These are phyloP conservation scores for Trachelus iudaicus DNA, from an alignment of 2,888 invertebrate species.

Conservation along the genomic window DNA sequence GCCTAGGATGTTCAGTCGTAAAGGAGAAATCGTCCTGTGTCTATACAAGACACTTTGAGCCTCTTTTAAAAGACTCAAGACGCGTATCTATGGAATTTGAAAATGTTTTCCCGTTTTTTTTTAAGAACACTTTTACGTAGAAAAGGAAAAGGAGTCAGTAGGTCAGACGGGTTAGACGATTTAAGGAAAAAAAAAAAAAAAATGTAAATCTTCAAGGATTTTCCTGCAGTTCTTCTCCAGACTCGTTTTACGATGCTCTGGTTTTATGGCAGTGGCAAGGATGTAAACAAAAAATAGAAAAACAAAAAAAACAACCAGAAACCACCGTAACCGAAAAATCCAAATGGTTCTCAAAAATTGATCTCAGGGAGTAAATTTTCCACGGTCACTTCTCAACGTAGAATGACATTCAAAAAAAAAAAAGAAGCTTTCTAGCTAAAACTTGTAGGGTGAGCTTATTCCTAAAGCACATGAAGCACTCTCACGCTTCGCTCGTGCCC, in stretches of 20 bases:
- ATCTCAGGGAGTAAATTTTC: background rate
- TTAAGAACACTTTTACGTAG: conserved; percentile 12
- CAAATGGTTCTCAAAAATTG: background rate
- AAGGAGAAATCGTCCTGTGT: background rate
- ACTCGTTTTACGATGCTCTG: background rate
- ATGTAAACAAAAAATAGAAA: background rate
- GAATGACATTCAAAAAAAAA: background rate
- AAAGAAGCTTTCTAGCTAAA: background rate
- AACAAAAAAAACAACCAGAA: background rate
- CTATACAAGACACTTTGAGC: background rate
- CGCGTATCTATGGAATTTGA: background rate
- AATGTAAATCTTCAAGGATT: background rate
- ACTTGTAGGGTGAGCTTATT: conserved; percentile 9
- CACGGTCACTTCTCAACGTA: background rate
- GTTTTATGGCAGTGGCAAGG: background rate
- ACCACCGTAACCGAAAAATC: background rate
- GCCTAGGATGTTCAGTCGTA: background rate
- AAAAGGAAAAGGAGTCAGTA: conserved; percentile 23
- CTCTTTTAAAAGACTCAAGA: background rate
- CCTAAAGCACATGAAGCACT: conserved; percentile 36
- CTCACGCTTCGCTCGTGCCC: conserved; percentile 54
- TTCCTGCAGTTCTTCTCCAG: background rate
- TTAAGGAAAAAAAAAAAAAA: background rate
- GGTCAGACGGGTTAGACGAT: conserved; percentile 16
- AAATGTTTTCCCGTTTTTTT: conserved; percentile 12